A percentile compares a stretch with the other conserved stretches of the same genome.
phyloP scores from a whole-genome alignment of 1,140 invertebrate genomes.

The Eueides isabella region DNA sequence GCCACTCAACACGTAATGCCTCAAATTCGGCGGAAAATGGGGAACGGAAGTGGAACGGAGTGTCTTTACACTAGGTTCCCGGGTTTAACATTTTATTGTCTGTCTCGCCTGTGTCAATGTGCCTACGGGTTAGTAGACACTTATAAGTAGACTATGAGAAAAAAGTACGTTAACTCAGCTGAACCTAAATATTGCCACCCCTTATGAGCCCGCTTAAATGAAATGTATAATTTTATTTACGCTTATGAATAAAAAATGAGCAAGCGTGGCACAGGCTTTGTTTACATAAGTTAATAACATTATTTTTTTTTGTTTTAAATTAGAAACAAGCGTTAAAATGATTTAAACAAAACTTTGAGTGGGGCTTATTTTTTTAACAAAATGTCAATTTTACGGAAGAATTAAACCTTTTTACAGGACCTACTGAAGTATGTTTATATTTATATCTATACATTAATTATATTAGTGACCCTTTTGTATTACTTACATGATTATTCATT shows the following conservation, averaged over 20 bases:
- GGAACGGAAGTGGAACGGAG: too few relatives aligned
- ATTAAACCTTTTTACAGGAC: background rate
- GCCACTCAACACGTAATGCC: too few relatives aligned
- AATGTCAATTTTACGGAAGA: background rate
- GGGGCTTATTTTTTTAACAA: background rate
- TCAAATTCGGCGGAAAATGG: too few relatives aligned
- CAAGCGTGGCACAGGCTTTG: background rate
- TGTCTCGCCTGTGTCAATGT: too few relatives aligned
- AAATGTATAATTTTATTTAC: slow-evolving; percentile 12
- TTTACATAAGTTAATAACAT: slow-evolving; percentile 9
- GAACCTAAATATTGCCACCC: slow-evolving; percentile 4
- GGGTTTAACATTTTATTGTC: too few relatives aligned
- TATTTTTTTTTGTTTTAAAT: slow-evolving; percentile 10
- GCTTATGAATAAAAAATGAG: slow-evolving; percentile 13
- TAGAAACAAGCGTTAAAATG: background rate
- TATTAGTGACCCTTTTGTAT: too few relatives aligned
- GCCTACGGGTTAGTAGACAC: background rate
- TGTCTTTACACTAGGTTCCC: too few relatives aligned
- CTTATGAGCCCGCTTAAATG: slow-evolving; percentile 1
- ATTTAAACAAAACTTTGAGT: background rate
- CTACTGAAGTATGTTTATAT: background rate
- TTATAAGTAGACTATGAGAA: background rate
- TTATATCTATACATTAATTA: background rate
- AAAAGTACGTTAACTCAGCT: background rate
- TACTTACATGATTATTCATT: too few relatives aligned